Evolutionary conservation across 2,888 invertebrate species (phyloP).

Genomic region (Sisyra terminalis): DNA sequence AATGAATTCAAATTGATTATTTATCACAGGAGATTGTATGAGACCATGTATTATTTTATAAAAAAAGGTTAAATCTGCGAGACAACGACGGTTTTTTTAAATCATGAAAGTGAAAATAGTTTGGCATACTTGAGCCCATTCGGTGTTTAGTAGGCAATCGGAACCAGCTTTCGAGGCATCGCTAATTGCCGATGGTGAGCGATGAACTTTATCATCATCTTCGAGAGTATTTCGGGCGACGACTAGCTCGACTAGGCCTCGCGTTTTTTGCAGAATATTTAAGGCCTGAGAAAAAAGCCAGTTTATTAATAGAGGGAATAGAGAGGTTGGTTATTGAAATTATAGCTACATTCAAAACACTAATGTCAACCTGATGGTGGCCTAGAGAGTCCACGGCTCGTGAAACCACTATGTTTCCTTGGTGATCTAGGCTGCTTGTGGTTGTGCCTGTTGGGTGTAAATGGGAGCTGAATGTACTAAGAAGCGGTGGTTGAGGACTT

Average conservation of each 20-base stretch:
- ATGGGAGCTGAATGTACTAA: conserved; percentile 3
- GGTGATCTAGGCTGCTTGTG: not conserved
- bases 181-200: conserved; percentile 47
- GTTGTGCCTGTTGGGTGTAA: not conserved
- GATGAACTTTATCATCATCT: conserved; percentile 29
- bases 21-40: no score
- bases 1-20: no score
- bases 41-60: no score
- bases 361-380: conserved; percentile 1
- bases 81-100: not conserved
- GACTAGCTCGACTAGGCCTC: conserved; percentile 49
- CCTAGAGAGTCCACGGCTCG: conserved; percentile 23
- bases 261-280: conserved; percentile 55
- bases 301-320: not conserved
- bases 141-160: conserved; percentile 62
- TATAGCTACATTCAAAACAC: not conserved
- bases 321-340: conserved; percentile 33
- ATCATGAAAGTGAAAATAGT: not conserved
- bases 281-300: conserved; percentile 31
- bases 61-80: no score
- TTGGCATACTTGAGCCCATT: conserved; percentile 73
- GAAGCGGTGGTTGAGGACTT: conserved; percentile 46
- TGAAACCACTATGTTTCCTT: conserved; percentile 27
- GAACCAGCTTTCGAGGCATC: conserved; percentile 48
- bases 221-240: conserved; percentile 31